These are phyloP conservation scores for Larimichthys polyactis DNA, from an alignment of 2,113 vertebrate species.

Conservation along the genomic window DNA sequence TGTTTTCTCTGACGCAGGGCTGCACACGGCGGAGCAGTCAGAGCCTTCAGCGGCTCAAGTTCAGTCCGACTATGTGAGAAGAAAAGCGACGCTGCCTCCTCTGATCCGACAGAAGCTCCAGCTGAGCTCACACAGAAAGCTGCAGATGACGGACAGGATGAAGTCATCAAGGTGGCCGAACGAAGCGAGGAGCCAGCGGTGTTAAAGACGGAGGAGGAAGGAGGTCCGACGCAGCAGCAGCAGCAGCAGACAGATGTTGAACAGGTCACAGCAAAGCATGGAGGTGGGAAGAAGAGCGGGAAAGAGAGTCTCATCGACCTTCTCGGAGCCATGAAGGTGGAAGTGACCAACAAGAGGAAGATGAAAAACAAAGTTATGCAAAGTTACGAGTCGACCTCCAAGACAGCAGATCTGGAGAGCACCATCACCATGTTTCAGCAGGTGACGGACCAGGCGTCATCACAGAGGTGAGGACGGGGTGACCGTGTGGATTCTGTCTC, in stretches of 20 bases:
- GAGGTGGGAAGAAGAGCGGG: constrained; percentile 45
- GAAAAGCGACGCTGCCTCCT: constrained; percentile 39
- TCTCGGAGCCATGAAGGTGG: constrained; percentile 90
- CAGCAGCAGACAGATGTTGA: constrained; percentile 9
- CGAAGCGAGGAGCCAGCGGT: constrained; percentile 16
- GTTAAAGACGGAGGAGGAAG: constrained; percentile 37
- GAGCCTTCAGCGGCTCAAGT: constrained; percentile 62
- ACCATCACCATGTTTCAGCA: constrained; percentile 75
- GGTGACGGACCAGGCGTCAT: constrained; percentile 53
- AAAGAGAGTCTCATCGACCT: constrained; percentile 87
- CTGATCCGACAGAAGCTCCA: constrained; percentile 23
- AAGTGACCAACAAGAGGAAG: constrained; percentile 85
- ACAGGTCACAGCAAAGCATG: neutral
- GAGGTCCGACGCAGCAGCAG: neutral
- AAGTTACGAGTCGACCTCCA: constrained; percentile 31
- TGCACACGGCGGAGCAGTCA: constrained; percentile 40
- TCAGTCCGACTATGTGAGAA: constrained; percentile 65
- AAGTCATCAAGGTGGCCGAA: neutral
- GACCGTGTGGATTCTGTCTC: no score
- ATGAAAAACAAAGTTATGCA: constrained; percentile 49
- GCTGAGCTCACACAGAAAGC: constrained; percentile 1
- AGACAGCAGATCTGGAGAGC: constrained; percentile 54
- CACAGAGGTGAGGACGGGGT: constrained; percentile 81
- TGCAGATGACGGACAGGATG: constrained; percentile 1
- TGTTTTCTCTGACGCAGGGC: constrained; percentile 17